phyloP scores from a whole-genome alignment of 92 coral and sea anemone genomes.

The Zoanthus sociatus region DNA sequence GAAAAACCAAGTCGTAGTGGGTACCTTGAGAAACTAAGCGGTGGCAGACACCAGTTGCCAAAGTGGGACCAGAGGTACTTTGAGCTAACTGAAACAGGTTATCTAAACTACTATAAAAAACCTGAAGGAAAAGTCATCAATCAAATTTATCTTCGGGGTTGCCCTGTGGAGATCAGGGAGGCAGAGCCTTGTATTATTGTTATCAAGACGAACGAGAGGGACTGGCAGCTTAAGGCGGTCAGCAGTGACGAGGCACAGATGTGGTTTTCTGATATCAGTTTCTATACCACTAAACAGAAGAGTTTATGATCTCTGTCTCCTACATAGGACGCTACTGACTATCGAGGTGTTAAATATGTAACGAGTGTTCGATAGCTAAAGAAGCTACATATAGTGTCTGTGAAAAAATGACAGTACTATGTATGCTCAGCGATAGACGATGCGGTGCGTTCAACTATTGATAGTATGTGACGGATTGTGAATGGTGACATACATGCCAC shows the following conservation, averaged over 20 bases:
- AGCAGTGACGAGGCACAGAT: constrained; percentile 79
- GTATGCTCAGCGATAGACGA: too few species aligned
- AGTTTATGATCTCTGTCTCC: not conserved
- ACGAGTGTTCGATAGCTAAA: too few species aligned
- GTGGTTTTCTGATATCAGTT: constrained; percentile 79
- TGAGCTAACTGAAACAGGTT: constrained; percentile 88
- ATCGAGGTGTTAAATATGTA: too few species aligned
- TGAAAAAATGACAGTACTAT: too few species aligned
- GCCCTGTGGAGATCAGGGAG: constrained; percentile 78
- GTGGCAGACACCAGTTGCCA: constrained; percentile 89
- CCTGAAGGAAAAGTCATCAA: constrained; percentile 89
- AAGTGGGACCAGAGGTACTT: constrained; percentile 98
- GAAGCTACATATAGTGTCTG: too few species aligned
- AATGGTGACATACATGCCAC: too few species aligned
- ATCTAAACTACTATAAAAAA: constrained; percentile 86
- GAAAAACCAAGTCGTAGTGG: constrained; percentile 87
- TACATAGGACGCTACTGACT: too few species aligned
- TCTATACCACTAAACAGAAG: constrained; percentile 69
- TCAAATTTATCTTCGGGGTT: constrained; percentile 90
- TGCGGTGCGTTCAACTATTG: too few species aligned
- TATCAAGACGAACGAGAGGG: constrained; percentile 88
- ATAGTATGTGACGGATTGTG: too few species aligned
- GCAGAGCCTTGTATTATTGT: constrained; percentile 72
- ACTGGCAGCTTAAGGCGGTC: constrained; percentile 80
- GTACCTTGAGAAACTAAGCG: constrained; percentile 87